A percentile compares a stretch with the other conserved stretches of the same genome.
Evolutionary conservation across 1,140 invertebrate species (phyloP).

Genomic region (Conus ventricosus): DNA sequence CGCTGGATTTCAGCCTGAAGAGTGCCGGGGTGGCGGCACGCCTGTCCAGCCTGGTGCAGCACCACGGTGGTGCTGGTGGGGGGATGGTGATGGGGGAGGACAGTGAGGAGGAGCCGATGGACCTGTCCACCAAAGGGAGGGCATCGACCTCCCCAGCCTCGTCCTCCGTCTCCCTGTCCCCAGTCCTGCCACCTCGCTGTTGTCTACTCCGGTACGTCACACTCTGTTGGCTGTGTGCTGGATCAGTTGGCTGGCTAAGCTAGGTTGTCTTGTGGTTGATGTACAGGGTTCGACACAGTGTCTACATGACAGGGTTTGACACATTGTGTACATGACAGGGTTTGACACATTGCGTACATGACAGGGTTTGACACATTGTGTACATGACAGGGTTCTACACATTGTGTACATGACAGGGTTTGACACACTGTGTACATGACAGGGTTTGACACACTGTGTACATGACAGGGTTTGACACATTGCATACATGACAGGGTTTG

Average conservation of each 20-base stretch:
- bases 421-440: too few species aligned
- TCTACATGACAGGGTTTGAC: too few species aligned
- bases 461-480: too few species aligned
- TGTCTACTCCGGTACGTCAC: constrained; percentile 4
- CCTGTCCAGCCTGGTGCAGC: constrained; percentile 1
- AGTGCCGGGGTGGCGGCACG: constrained; percentile 53
- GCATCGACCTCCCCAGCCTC: constrained; percentile 7
- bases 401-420: too few species aligned
- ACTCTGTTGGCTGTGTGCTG: too few species aligned
- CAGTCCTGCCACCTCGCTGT: neutral
- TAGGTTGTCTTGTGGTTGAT: neutral
- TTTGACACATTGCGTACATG: too few species aligned
- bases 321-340: too few species aligned
- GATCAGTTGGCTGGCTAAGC: neutral
- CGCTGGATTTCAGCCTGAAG: constrained; percentile 91
- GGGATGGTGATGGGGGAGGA: neutral
- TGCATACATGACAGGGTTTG: too few species aligned
- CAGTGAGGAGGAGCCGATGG: constrained; percentile 60
- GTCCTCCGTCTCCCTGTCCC: constrained; percentile 5
- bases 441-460: too few species aligned
- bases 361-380: too few species aligned
- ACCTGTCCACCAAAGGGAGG: constrained; percentile 60
- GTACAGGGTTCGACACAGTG: neutral
- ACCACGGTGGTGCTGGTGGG: neutral
- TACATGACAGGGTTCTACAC: too few species aligned